These are phyloP conservation scores for Meliscaeva auricollis DNA, from an alignment of 2,888 invertebrate species.

Conservation along the genomic window DNA sequence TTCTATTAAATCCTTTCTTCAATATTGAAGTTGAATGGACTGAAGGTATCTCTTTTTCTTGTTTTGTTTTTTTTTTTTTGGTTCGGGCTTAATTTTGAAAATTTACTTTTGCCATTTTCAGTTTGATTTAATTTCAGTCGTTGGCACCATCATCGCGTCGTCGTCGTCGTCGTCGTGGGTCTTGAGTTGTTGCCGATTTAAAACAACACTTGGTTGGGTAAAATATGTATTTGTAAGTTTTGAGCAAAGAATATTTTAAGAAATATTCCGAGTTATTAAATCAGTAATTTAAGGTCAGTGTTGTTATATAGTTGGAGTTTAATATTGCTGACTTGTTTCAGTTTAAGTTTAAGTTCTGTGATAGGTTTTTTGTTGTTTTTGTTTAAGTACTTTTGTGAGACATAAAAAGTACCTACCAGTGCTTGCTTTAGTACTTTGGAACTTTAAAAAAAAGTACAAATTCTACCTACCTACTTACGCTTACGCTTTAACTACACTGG, in stretches of 20 bases:
- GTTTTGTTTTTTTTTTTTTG: conserved; percentile 5
- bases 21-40: conserved; percentile 25
- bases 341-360: too few relatives aligned
- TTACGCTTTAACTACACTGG: too few relatives aligned
- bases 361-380: too few relatives aligned
- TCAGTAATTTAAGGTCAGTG: conserved; percentile 33
- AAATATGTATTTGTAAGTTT: conserved; percentile 40
- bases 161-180: background rate
- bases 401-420: too few relatives aligned
- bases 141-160: background rate
- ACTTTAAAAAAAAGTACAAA: too few relatives aligned
- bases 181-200: conserved; percentile 33
- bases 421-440: too few relatives aligned
- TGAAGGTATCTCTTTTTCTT: background rate
- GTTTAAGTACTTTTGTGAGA: too few relatives aligned
- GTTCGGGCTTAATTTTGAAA: conserved; percentile 12
- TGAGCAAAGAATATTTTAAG: conserved; percentile 9
- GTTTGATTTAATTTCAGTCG: conserved; percentile 61
- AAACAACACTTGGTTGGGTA: conserved; percentile 51
- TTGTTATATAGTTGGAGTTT: background rate
- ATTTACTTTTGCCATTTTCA: conserved; percentile 27
- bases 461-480: too few relatives aligned
- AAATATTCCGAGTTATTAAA: conserved; percentile 65
- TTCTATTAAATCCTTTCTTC: conserved; percentile 47
- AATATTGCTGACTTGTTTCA: too few relatives aligned